Conservation (phyloP, 92 coral and sea anemone genomes). For the Epizoanthus stellaris region DNA sequence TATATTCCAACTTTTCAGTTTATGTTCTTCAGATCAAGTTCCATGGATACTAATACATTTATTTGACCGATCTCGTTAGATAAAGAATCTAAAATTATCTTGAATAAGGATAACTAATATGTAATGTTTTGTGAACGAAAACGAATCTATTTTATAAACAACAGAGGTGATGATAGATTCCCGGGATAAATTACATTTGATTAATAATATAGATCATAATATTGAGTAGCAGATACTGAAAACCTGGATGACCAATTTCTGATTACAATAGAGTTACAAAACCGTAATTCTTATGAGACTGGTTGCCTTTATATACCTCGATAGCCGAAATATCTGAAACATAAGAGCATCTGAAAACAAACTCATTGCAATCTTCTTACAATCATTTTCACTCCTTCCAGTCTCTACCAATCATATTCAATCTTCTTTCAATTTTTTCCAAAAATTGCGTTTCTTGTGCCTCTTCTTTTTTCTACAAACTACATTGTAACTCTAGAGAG, state of each 20-base stretch:
- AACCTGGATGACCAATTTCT: background rate
- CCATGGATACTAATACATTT: too few relatives aligned
- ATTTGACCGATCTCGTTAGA: too few relatives aligned
- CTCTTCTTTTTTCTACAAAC: conserved; percentile 62
- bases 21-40: too few relatives aligned
- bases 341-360: background rate
- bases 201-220: background rate
- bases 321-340: background rate
- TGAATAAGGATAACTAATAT: too few relatives aligned
- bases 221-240: conserved; percentile 23
- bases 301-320: background rate
- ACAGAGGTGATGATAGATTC: background rate
- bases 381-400: background rate
- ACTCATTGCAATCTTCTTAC: background rate
- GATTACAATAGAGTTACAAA: conserved; percentile 43
- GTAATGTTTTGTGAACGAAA: too few relatives aligned
- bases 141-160: background rate
- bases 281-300: conserved; percentile 18
- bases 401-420: background rate
- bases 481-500: conserved; percentile 40
- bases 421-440: background rate
- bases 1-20: too few relatives aligned
- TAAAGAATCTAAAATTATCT: too few relatives aligned
- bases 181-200: background rate
- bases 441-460: background rate